These are phyloP conservation scores for Empidonax traillii DNA, from an alignment of 2,113 vertebrate genomes.

Conservation along the genomic window DNA sequence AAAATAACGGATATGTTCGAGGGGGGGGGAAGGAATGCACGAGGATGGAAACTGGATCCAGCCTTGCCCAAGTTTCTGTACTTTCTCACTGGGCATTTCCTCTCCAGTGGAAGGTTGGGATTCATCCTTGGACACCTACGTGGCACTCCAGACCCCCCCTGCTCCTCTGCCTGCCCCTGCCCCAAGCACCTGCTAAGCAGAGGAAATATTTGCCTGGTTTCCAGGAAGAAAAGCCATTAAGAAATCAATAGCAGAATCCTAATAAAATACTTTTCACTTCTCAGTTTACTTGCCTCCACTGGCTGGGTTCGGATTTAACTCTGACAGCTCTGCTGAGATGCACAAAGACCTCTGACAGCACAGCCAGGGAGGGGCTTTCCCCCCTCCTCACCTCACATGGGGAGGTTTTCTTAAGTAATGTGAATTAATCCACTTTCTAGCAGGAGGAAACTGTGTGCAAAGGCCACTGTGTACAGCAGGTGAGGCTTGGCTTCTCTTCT, in stretches of 20 bases:
- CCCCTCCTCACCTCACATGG: neutral
- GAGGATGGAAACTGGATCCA: neutral
- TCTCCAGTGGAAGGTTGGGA: neutral
- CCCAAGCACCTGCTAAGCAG: neutral
- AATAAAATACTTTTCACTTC: constrained; percentile 36
- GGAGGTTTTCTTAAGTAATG: neutral
- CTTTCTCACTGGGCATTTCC: neutral
- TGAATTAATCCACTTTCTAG: neutral
- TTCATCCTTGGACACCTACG: neutral
- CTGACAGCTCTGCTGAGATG: neutral
- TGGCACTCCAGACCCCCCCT: neutral
- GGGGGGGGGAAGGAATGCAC: accelerated
- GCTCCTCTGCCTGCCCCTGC: neutral
- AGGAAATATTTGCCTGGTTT: constrained; percentile 34
- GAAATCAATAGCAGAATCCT: constrained; percentile 52
- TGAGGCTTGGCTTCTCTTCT: neutral
- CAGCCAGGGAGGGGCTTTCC: neutral
- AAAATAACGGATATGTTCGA: neutral
- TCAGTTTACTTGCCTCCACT: neutral
- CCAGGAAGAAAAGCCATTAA: constrained; percentile 63
- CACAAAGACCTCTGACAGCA: neutral
- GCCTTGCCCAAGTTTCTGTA: accelerated
- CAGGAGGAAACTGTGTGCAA: accelerated
- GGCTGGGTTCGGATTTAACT: neutral
- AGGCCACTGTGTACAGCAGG: neutral